These are phyloP conservation scores for Champsocephalus gunnari DNA, from an alignment of 2,797 vertebrate genomes.

Conservation along the genomic window DNA sequence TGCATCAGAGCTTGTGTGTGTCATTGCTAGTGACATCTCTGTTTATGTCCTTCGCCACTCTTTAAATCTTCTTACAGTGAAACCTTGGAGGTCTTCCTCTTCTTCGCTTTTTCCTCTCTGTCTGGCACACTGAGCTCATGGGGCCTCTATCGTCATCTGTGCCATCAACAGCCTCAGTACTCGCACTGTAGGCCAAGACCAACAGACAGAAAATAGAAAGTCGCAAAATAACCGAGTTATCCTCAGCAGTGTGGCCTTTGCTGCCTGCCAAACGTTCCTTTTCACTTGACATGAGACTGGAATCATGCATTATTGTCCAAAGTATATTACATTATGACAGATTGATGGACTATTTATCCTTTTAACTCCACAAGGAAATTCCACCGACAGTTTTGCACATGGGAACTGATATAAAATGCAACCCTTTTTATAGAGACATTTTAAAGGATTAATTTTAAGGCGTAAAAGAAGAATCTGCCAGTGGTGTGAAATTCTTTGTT, in stretches of 20 bases:
- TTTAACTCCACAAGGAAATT: slow-evolving; percentile 33
- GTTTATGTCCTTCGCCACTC: slow-evolving; percentile 36
- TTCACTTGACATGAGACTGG: slow-evolving; percentile 63
- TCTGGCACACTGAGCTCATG: slow-evolving; percentile 32
- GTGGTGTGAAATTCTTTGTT: neutral
- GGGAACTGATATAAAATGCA: neutral
- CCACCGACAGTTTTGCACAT: slow-evolving; percentile 20
- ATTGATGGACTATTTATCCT: slow-evolving; percentile 56
- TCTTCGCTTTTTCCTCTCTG: slow-evolving; percentile 1
- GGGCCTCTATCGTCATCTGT: slow-evolving; percentile 59
- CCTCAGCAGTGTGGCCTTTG: slow-evolving; percentile 59
- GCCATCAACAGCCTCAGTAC: slow-evolving; percentile 60
- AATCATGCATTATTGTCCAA: slow-evolving; percentile 57
- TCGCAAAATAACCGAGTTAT: slow-evolving; percentile 70
- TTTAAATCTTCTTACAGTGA: slow-evolving; percentile 51
- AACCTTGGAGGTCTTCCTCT: slow-evolving; percentile 43
- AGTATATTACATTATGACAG: slow-evolving; percentile 37
- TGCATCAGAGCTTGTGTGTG: slow-evolving; percentile 24
- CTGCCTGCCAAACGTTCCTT: slow-evolving; percentile 63
- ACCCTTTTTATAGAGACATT: neutral
- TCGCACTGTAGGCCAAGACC: slow-evolving; percentile 69
- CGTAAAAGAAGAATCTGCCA: neutral
- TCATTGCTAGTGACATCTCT: slow-evolving; percentile 36
- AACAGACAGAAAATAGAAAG: slow-evolving; percentile 78
- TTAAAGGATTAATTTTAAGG: neutral